Base-by-base conservation (phyloP, 2,797 vertebrate species). In the Caiman crocodilus region DNA sequence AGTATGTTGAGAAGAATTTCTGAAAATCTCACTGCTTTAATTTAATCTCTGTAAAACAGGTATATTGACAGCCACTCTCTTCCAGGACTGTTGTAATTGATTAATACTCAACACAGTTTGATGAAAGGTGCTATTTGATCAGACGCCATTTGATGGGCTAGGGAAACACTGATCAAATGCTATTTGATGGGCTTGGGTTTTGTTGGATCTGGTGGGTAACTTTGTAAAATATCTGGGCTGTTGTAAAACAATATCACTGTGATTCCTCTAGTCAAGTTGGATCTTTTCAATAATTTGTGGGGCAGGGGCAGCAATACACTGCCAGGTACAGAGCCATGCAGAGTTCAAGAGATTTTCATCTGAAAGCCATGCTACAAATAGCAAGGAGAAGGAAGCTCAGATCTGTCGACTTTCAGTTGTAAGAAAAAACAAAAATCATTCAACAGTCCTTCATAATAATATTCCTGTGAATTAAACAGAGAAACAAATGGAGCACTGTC, bases 231-330 rank as follows among this genome's bases (percentile, higher is more conserved):
- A 95, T 90, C 85, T 88, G 84, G 71, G 87, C 85, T 95, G 50
- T 64, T 91, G 91, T 94, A 93, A 96, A 96, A 92, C 59, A 95
- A 97, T 95, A 84, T 89, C 87, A 64, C 83, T 94, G 89, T 94
- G 93, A 95, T 96, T 81, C 92, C 78, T 87, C 67, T 59, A 92
- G 95, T 87, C 90, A 83, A 94, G 90, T 90, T 85, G 87, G 95
- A 92, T 95, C 95, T 90, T 95, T 95, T 90, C 90, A 92, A 89
- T 96, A 92, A 96, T 94, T 95, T 94, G 84, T 91, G 91, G 93
- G 90, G 90, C 96, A 95, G 95, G 89, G 89, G 94, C 94, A 95
- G 90, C 71, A 96, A 85, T 64, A 92, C 85, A 90, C 91, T 73
- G 87, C 78, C 92, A 32, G 82, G 81, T 94, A 80, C 55, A 90